A percentile compares a stretch with the other conserved stretches of the same genome.
These are phyloP conservation scores for Morone chrysops DNA, from an alignment of 2,113 vertebrate species.

Conservation along the genomic window DNA sequence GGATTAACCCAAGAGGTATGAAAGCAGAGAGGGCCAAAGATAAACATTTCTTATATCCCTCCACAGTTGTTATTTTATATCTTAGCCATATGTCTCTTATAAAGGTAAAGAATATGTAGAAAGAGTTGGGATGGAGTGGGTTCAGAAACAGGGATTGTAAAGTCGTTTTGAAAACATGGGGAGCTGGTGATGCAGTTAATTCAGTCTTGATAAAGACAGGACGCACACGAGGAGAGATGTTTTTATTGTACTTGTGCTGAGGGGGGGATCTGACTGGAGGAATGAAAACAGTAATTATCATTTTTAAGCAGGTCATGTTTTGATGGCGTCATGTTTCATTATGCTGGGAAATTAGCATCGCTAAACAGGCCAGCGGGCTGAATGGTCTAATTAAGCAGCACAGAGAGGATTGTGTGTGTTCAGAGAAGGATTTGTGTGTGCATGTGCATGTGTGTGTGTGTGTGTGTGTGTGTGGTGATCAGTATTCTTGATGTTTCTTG, in stretches of 20 bases:
- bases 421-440: conserved; percentile 11
- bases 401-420: conserved; percentile 29
- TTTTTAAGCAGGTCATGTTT: conserved; percentile 77
- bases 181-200: conserved; percentile 2
- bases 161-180: background rate
- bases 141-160: background rate
- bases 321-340: conserved; percentile 72
- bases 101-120: background rate
- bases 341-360: conserved; percentile 72
- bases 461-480: conserved; percentile 45
- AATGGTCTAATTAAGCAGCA: conserved; percentile 73
- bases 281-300: conserved; percentile 74
- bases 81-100: background rate
- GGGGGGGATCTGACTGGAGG: conserved; percentile 29
- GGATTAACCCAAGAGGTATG: conserved; percentile 3
- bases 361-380: conserved; percentile 65
- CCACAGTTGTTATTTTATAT: background rate
- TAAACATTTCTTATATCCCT: background rate
- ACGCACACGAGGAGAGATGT: background rate
- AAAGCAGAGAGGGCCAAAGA: background rate
- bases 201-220: background rate
- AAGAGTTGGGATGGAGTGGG: background rate
- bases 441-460: conserved; percentile 12
- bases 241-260: conserved; percentile 30
- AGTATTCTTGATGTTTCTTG: conserved; percentile 44